Evolutionary conservation across 2,113 vertebrate genomes (phyloP), one percentile per base, ranked within the genome.

Genomic region (Archilochus colubris): DNA sequence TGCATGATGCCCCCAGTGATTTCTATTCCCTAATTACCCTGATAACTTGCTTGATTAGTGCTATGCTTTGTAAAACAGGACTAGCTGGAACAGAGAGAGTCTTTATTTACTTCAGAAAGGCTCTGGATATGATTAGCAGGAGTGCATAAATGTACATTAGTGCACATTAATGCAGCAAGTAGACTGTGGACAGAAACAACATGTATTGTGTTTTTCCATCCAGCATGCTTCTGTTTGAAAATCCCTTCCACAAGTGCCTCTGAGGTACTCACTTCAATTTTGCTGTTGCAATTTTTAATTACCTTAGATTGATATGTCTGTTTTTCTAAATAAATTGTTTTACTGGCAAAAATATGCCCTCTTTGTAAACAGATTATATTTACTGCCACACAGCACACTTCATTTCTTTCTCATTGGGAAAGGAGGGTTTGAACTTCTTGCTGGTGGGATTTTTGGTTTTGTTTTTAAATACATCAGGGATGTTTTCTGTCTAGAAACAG

Each of bases 11-110:
- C 74, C 79, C 91, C 46, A 76, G 88, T 94, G 88, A 91, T 93
- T 96, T 95, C 75, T 90, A 23, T 91, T 96, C 90, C 58, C 78
- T 97, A 97, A 97, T 96, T 97, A 92, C 77, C 76, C 79, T 94
- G 91, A 96, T 90, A 96, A 77, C 68, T 94, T 61, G 88, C 94
- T 67, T 91, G 84, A 96, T 97, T 94, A 91, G 76, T 75, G 85
- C 80, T 76, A 82, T 78, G 88, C 86, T 97, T 95, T 95, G 91
- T 85, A 76, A 54, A 82, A 89, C 70, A 81, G 57, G 89, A 94
- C 74, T 92, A 96, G 88, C 53, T 89, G 95, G 89, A 95, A 96
- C 91, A 85, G n/a, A 90, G 66, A 2, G 17, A 40, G 83, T 88
- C 92, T 92, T 89, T 97, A 93, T 94, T 96, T 94, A 85, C 76